These are phyloP conservation scores for Pteropus alecto DNA, from an alignment of 2,113 vertebrate genomes.

Conservation along the genomic window DNA sequence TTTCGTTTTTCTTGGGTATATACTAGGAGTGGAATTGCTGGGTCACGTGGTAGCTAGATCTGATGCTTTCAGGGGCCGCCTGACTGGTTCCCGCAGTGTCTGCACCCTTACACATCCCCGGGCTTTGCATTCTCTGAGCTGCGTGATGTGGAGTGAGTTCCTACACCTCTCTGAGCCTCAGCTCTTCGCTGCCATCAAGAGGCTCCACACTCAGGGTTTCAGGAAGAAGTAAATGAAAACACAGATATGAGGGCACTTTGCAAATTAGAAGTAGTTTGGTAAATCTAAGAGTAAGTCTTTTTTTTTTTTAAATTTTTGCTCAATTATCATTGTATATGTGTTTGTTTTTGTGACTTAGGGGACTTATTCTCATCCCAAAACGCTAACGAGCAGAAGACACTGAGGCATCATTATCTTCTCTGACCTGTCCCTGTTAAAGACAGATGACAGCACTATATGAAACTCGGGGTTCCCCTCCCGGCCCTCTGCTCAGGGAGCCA, in stretches of 20 bases:
- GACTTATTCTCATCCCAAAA: neutral
- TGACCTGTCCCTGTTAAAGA: neutral
- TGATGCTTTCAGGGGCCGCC: neutral
- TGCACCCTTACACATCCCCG: too few species aligned
- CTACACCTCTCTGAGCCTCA: neutral
- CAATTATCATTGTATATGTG: neutral
- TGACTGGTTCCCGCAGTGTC: neutral
- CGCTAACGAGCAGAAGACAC: neutral
- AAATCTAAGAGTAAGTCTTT: neutral
- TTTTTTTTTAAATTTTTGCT: neutral
- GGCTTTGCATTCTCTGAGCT: neutral
- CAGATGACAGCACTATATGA: neutral
- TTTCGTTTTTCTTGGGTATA: neutral
- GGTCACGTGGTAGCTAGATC: neutral
- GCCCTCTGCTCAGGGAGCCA: neutral
- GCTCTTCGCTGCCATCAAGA: neutral
- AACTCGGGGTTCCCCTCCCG: neutral
- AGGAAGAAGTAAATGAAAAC: neutral
- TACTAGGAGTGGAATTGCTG: neutral
- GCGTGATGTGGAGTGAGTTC: neutral
- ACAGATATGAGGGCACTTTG: neutral
- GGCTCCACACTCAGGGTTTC: neutral
- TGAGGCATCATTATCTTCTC: neutral
- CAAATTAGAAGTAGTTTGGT: neutral
- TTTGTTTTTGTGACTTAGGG: neutral